Percentiles rank a stretch among this genome's conserved stretches.
These are phyloP conservation scores for Drosophila bipectinata DNA, from an alignment of 1,140 invertebrate genomes.

Conservation along the genomic window DNA sequence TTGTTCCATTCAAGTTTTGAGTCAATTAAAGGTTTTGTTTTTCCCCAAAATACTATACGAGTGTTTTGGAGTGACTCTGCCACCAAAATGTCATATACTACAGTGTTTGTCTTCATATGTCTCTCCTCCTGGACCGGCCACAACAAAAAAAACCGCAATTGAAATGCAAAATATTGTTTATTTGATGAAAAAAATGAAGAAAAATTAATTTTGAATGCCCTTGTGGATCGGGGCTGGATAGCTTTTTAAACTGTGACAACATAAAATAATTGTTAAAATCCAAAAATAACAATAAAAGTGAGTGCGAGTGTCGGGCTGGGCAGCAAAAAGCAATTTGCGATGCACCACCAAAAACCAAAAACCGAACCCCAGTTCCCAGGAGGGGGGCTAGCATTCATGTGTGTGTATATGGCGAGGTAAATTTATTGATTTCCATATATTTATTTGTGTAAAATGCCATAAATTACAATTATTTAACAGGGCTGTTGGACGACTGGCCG, in stretches of 20 bases:
- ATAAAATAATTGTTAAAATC: conserved; percentile 75
- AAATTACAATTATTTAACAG: conserved; percentile 82
- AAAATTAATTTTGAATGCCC: conserved; percentile 47
- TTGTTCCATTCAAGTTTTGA: conserved; percentile 14
- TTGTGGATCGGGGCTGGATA: not conserved
- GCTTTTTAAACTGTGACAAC: conserved; percentile 62
- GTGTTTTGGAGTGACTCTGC: not conserved
- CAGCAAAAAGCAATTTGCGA: conserved; percentile 58
- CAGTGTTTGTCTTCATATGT: conserved; percentile 7
- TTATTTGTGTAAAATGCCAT: conserved; percentile 81
- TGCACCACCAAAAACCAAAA: conserved; percentile 62
- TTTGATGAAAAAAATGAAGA: not conserved
- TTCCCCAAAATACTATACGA: too few relatives aligned
- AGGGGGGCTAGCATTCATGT: conserved; percentile 4
- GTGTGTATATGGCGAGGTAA: conserved; percentile 38
- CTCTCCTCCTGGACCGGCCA: conserved; percentile 12
- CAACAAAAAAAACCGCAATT: conserved; percentile 67
- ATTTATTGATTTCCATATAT: conserved; percentile 82
- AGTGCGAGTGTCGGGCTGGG: not conserved
- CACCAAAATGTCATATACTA: too few relatives aligned
- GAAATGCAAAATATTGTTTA: conserved; percentile 74
- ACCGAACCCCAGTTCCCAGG: conserved; percentile 42
- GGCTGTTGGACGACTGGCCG: conserved; percentile 37
- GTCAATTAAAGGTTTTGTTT: conserved; percentile 4
- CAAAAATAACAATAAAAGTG: conserved; percentile 63